Conservation (phyloP, 2,797 vertebrate genomes). For the Spinus pinus region DNA sequence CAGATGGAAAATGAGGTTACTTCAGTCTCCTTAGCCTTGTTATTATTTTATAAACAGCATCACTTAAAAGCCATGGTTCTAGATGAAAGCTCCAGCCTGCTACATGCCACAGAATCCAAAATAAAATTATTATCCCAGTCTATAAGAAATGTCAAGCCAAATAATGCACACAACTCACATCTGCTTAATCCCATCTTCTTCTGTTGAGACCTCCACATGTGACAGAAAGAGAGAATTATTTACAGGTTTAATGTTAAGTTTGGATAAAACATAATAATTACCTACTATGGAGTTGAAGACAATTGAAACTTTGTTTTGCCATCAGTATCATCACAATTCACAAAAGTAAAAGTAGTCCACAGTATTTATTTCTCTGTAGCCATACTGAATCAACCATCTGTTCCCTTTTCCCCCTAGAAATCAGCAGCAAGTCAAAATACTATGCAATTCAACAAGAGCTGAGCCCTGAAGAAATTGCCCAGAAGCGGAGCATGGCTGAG, state of each 20-base stretch:
- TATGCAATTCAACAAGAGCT: constrained; percentile 86
- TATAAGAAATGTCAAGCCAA: not conserved
- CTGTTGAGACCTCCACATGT: not conserved
- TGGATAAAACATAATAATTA: not conserved
- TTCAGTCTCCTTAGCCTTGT: not conserved
- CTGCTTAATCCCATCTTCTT: not conserved
- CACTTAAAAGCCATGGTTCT: not conserved
- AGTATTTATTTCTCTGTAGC: not conserved
- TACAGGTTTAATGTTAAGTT: not conserved
- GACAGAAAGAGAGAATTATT: not conserved
- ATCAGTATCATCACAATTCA: not conserved
- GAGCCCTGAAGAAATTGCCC: constrained; percentile 78
- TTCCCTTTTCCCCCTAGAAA: constrained; percentile 76
- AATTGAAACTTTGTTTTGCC: not conserved
- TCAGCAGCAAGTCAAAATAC: constrained; percentile 87
- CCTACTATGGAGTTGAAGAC: not conserved
- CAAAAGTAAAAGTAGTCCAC: not conserved
- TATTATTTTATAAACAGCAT: not conserved
- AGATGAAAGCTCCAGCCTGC: not conserved
- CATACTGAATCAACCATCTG: not conserved
- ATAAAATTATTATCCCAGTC: not conserved
- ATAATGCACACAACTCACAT: not conserved
- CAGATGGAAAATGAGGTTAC: not conserved
- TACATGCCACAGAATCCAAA: not conserved
- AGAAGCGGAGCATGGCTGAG: constrained; percentile 75